Evolutionary conservation across 2,888 invertebrate species (phyloP), one percentile per base, ranked within the genome.

Genomic region (Ceratothoa steindachneri): DNA sequence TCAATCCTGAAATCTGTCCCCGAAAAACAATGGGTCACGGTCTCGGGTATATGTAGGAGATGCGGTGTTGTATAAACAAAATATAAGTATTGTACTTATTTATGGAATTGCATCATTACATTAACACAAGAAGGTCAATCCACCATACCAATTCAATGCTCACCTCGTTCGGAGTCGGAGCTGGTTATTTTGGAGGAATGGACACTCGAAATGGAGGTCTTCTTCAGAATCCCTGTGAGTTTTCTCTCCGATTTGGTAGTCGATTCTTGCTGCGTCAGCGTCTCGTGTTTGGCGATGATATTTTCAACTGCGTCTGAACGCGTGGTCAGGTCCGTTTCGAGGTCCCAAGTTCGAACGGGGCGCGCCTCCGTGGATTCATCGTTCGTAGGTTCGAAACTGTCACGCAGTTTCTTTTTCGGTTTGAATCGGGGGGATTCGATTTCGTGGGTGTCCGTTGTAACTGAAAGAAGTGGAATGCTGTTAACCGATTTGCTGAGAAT

Each of bases 221-320:
- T 79, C 74, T 79, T 79, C 22, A 79, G 30, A 29, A 79, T 79
- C 0, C 78, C 75, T n/a, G 71, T 73, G 31, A 75, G 41, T 53
- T 75, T 78, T 64, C 73, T 78, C 53, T 72, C 68, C 19, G 71
- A 27, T 12, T 64, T 70, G 19, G 0, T 9, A 29, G 29, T 29
- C 2, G 41, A 41, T 24, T 70, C 67, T n/a, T 74, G 70, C n/a
- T 70, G 12, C 22, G 71, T 67, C 7, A 71, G 67, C 19, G 67
- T 77, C 30, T 77, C 77, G 51, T 77, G 77, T 9, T 51, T 73
- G 67, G 66, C 73, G 30, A 77, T 77, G 53, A 77, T 73, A 55
- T 73, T 77, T 69, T 65, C 71, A 68, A 77, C 65, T 68, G 71
- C 66, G 2, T 65, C 66, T 15, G 77, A 69, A 41, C 77, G 28